Evolutionary conservation across 2,113 vertebrate genomes (phyloP).

Genomic region (Plotosus lineatus): DNA sequence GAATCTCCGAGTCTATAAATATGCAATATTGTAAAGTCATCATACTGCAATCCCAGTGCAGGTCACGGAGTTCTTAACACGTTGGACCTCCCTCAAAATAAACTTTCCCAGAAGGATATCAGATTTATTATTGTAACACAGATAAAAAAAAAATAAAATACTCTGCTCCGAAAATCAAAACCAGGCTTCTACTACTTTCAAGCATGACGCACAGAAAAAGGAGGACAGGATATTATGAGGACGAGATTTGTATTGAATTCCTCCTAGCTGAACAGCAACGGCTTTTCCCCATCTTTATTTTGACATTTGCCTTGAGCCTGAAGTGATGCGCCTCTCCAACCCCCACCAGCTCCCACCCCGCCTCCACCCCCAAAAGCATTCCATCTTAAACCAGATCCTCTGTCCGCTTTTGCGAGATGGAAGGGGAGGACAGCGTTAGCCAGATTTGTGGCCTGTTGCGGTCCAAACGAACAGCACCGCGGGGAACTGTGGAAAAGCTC

Average conservation of each 20-base stretch:
- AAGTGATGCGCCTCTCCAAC: constrained; percentile 56
- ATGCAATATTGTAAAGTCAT: constrained; percentile 62
- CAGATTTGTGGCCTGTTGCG: constrained; percentile 71
- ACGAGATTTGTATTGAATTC: constrained; percentile 57
- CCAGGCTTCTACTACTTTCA: constrained; percentile 27
- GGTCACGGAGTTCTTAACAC: constrained; percentile 48
- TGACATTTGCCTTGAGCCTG: constrained; percentile 63
- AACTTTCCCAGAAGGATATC: constrained; percentile 45
- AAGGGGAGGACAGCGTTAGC: constrained; percentile 54
- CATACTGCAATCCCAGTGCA: constrained; percentile 27
- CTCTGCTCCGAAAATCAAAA: constrained; percentile 39
- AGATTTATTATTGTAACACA: constrained; percentile 44
- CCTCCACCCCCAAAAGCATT: constrained; percentile 67
- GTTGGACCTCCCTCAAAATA: constrained; percentile 44
- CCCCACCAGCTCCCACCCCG: too few species aligned
- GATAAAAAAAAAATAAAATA: constrained; percentile 42
- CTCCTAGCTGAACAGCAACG: constrained; percentile 63
- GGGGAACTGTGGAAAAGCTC: constrained; percentile 68
- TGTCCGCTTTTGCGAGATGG: constrained; percentile 59
- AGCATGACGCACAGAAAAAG: constrained; percentile 18
- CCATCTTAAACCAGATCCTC: constrained; percentile 66
- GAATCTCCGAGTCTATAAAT: constrained; percentile 47
- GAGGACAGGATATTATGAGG: constrained; percentile 59
- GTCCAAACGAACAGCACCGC: constrained; percentile 71
- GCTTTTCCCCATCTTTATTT: constrained; percentile 60